Evolutionary conservation across 2,888 invertebrate genomes (phyloP), one percentile per base, ranked within the genome.

Genomic region (Drosophila monieri): DNA sequence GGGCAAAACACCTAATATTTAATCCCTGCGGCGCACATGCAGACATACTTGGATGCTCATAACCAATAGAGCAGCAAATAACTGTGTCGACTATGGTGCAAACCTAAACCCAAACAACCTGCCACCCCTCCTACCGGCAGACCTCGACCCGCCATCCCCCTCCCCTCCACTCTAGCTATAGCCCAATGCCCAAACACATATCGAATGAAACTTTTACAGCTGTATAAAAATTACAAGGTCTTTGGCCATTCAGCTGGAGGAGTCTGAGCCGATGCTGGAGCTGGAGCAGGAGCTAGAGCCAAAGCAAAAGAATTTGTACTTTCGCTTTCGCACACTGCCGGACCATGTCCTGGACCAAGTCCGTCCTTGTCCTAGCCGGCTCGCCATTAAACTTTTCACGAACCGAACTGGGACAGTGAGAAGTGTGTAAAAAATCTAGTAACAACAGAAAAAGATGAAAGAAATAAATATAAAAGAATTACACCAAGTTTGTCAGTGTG

Each of bases 391-490:
- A 85, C 84, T 88, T 85, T 88, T 88, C 80, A 88, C 77, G 77
- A 86, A 85, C 84, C 80, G 68, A 88, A 85, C 86, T 84, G 84
- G 88, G 84, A 80, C 88, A 84, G 73, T 78, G 75, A 72, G 61
- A 66, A 74, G 64, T 59, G 70, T 68, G 78, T 85, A 75, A 85
- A 87, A 77, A 76, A 76, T 75, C 74, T 73, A 79, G 79, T 83
- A 81, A 84, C 85, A 87, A 87, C 85, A 81, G 85, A 85, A 83
- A 85, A 85, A 84, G 86, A 88, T 88, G 84, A 88, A 88, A 86
- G 85, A 85, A 88, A 85, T 84, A 84, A 83, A 84, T 85, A 88
- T 86, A 88, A 85, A 85, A 86, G 88, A 86, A 88, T 85, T 85
- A 85, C 85, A 84, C 68, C 74, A 86, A 88, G 86, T 85, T 78